These are phyloP conservation scores for Petrophora chlorosata DNA, from an alignment of 2,888 invertebrate species.

Conservation along the genomic window DNA sequence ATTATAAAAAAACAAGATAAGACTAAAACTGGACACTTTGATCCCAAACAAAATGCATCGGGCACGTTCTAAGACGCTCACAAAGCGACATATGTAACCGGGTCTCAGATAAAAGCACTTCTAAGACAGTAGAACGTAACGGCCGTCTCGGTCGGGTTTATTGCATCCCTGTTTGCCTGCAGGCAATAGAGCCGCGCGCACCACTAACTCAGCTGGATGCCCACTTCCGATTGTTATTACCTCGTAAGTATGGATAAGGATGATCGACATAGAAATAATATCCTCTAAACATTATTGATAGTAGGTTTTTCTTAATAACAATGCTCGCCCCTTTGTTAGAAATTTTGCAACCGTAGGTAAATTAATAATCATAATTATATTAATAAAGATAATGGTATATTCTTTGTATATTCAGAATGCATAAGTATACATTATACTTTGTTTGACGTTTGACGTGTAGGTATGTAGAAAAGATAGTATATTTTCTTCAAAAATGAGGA, in stretches of 20 bases:
- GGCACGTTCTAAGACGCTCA: constrained; percentile 37
- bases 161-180: constrained; percentile 76
- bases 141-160: constrained; percentile 69
- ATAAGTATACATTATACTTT: too few relatives aligned
- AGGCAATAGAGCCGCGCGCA: constrained; percentile 64
- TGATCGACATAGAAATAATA: constrained; percentile 37
- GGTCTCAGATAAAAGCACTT: constrained; percentile 58
- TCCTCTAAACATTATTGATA: too few relatives aligned
- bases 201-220: constrained; percentile 58
- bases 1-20: background rate
- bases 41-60: constrained; percentile 45
- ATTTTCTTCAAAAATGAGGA: too few relatives aligned
- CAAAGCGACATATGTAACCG: constrained; percentile 63
- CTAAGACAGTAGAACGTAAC: constrained; percentile 57
- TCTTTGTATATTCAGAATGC: too few relatives aligned
- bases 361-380: too few relatives aligned
- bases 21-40: background rate
- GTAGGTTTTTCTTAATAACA: too few relatives aligned
- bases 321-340: too few relatives aligned
- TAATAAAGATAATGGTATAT: too few relatives aligned
- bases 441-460: too few relatives aligned
- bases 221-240: constrained; percentile 75
- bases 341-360: too few relatives aligned
- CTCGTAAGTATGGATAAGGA: constrained; percentile 44
- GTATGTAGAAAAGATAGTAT: too few relatives aligned